Conservation (phyloP, 1,140 invertebrate species). For the Heliconius hewitsoni region DNA sequence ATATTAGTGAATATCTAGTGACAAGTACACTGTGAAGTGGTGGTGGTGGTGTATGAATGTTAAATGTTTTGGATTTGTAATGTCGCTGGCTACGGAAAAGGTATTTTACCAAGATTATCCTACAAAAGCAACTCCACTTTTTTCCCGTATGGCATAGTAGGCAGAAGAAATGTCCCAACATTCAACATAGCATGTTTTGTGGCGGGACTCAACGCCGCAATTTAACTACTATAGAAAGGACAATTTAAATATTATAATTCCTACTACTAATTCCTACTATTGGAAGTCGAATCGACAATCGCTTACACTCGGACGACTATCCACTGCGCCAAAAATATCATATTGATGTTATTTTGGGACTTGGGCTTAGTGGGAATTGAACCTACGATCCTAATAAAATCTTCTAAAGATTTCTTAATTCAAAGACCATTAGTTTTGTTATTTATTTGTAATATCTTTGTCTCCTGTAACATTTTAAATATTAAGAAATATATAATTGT, state of each 20-base stretch:
- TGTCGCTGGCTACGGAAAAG: slow-evolving; percentile 33
- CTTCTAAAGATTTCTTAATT: background rate
- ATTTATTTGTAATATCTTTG: background rate
- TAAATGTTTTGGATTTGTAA: slow-evolving; percentile 21
- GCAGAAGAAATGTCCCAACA: too few species aligned
- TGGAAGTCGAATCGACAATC: too few species aligned
- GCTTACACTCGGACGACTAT: too few species aligned
- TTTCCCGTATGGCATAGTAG: too few species aligned
- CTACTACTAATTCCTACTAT: too few species aligned
- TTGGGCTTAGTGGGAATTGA: background rate
- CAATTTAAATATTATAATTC: too few species aligned
- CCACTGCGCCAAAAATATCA: too few species aligned
- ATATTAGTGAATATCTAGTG: background rate
- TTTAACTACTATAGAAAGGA: too few species aligned
- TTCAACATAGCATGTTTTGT: too few species aligned
- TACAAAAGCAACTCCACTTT: too few species aligned
- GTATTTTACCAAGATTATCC: slow-evolving; percentile 17
- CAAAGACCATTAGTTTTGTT: background rate
- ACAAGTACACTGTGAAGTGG: background rate
- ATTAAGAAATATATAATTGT: background rate
- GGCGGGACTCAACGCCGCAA: too few species aligned
- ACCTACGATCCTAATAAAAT: background rate
- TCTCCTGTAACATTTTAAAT: background rate
- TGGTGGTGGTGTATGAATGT: background rate
- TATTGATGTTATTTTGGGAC: too few species aligned